These are phyloP conservation scores for Saccostrea cuccullata DNA, from an alignment of 1,140 invertebrate genomes.

Conservation along the genomic window DNA sequence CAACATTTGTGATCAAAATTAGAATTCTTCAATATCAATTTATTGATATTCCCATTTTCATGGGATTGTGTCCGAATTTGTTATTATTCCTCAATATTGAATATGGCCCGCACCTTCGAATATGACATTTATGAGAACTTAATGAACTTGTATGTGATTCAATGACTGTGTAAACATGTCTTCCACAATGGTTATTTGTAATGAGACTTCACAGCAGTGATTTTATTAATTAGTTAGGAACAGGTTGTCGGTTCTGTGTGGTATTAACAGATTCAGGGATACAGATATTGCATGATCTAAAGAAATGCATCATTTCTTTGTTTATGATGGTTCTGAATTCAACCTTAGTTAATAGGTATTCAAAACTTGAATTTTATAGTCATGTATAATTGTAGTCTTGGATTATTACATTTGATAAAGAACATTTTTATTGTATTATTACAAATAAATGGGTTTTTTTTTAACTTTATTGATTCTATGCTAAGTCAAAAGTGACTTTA, in stretches of 20 bases:
- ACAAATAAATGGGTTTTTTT: background rate
- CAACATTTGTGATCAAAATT: too few species aligned
- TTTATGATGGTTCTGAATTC: slow-evolving; percentile 13
- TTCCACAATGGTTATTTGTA: background rate
- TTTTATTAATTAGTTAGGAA: background rate
- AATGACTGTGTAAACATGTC: background rate
- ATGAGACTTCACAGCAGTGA: background rate
- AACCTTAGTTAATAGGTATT: background rate
- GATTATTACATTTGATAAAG: background rate
- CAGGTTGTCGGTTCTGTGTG: background rate
- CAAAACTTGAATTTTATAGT: background rate
- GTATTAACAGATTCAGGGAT: background rate
- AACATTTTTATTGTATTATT: background rate
- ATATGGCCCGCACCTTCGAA: too few species aligned
- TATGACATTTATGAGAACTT: too few species aligned
- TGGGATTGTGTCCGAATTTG: too few species aligned
- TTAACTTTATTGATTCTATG: background rate
- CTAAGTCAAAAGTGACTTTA: background rate
- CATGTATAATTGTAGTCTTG: background rate
- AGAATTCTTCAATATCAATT: too few species aligned
- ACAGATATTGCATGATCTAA: background rate
- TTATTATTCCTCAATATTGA: too few species aligned
- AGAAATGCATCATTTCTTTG: background rate
- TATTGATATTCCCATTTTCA: too few species aligned
- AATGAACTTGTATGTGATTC: too few species aligned